phyloP scores from a whole-genome alignment of 2,113 vertebrate species.

The Clarias gariepinus region DNA sequence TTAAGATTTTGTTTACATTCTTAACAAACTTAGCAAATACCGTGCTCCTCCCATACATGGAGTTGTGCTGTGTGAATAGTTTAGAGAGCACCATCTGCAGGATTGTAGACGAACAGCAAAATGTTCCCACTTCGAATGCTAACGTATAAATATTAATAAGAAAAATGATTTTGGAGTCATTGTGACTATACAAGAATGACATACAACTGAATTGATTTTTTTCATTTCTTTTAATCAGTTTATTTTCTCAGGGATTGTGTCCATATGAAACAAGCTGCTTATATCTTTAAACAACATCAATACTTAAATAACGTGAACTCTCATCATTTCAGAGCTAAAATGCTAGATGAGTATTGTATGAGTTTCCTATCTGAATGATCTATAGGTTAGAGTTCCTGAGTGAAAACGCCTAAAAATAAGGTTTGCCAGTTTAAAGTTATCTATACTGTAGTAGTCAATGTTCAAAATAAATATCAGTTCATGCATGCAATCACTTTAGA shows the following conservation, averaged over 20 bases:
- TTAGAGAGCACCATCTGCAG: no score
- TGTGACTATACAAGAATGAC: no score
- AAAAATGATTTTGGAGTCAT: no score
- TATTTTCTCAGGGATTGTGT: neutral
- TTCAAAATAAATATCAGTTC: neutral
- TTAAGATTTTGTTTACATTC: no score
- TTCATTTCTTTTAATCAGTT: no score
- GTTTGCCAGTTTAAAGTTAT: neutral
- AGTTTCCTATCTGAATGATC: neutral
- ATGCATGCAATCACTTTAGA: neutral
- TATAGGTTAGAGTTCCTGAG: neutral
- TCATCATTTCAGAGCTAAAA: neutral
- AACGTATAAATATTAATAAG: no score
- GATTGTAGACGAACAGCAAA: no score
- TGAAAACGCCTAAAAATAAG: neutral
- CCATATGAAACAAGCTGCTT: neutral
- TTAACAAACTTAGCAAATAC: no score
- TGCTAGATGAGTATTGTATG: neutral
- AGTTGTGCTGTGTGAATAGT: no score
- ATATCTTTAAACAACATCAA: neutral
- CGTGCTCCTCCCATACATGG: no score
- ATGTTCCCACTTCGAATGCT: no score
- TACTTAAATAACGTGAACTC: neutral
- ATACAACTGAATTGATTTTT: no score
- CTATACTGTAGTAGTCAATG: neutral